Evolutionary conservation across 2,888 invertebrate species (phyloP).

Genomic region (Diaphora mendica): DNA sequence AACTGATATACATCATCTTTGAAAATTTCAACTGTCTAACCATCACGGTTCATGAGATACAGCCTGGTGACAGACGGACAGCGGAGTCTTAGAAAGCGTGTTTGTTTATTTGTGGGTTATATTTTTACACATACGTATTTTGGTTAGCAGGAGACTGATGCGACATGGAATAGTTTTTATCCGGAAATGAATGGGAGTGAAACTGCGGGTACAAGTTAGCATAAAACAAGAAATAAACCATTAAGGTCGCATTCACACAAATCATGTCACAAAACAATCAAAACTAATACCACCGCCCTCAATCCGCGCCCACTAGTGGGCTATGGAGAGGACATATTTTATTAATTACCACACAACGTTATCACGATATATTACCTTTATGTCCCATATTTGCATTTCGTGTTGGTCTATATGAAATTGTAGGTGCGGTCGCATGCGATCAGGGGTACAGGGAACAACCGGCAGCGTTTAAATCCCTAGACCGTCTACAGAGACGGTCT

Average conservation of each 20-base stretch:
- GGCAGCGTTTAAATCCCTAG: constrained; percentile 19
- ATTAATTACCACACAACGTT: constrained; percentile 80
- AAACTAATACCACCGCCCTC: constrained; percentile 66
- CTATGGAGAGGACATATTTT: constrained; percentile 78
- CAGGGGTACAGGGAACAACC: constrained; percentile 13
- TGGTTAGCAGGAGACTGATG: too few species aligned
- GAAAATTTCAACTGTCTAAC: too few species aligned
- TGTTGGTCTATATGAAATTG: constrained; percentile 74
- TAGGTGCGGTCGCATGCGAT: constrained; percentile 79
- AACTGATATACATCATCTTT: too few species aligned
- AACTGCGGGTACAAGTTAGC: background rate
- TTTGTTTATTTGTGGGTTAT: too few species aligned
- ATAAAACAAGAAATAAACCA: constrained; percentile 43
- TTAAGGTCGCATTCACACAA: constrained; percentile 70
- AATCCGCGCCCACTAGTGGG: constrained; percentile 63
- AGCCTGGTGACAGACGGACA: too few species aligned
- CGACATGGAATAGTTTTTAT: background rate
- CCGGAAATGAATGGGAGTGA: background rate
- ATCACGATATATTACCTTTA: constrained; percentile 86
- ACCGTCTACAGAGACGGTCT: too few species aligned
- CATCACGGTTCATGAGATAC: too few species aligned
- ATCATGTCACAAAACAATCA: constrained; percentile 73
- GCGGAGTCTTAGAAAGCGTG: too few species aligned
- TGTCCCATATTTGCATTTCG: constrained; percentile 85
- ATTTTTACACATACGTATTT: too few species aligned